phyloP scores from a whole-genome alignment of 2,888 invertebrate species.

The Tryphoninae sp. region DNA sequence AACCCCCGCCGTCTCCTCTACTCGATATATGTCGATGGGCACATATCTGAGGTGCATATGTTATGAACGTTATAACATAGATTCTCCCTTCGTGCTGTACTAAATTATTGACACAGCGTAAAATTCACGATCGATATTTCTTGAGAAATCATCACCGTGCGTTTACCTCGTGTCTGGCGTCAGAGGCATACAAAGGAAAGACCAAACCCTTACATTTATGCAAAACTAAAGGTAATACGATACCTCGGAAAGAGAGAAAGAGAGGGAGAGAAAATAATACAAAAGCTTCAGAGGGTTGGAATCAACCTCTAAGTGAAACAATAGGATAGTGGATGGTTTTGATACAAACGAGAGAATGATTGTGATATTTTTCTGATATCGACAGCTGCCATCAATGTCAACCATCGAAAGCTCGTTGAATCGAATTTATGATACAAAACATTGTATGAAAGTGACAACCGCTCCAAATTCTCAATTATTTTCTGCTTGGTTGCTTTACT shows the following conservation, averaged over 20 bases:
- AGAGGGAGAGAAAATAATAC: not conserved
- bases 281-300: not conserved
- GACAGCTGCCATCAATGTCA: not conserved
- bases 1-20: not conserved
- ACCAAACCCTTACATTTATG: too few species aligned
- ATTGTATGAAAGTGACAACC: too few species aligned
- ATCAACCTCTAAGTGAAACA: not conserved
- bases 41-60: constrained; percentile 11
- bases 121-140: constrained; percentile 64
- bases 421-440: too few species aligned
- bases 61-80: constrained; percentile 24
- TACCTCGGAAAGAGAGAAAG: not conserved
- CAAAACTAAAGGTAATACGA: not conserved
- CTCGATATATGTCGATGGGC: constrained; percentile 40
- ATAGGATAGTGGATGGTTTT: too few species aligned
- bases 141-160: constrained; percentile 1
- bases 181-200: too few species aligned
- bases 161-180: too few species aligned
- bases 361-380: too few species aligned
- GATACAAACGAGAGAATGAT: too few species aligned
- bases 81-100: constrained; percentile 33
- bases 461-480: too few species aligned
- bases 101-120: constrained; percentile 70
- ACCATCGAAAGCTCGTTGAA: too few species aligned
- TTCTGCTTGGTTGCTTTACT: too few species aligned